Base-by-base conservation (phyloP, 2,113 vertebrate genomes). In the Aythya baeri region DNA sequence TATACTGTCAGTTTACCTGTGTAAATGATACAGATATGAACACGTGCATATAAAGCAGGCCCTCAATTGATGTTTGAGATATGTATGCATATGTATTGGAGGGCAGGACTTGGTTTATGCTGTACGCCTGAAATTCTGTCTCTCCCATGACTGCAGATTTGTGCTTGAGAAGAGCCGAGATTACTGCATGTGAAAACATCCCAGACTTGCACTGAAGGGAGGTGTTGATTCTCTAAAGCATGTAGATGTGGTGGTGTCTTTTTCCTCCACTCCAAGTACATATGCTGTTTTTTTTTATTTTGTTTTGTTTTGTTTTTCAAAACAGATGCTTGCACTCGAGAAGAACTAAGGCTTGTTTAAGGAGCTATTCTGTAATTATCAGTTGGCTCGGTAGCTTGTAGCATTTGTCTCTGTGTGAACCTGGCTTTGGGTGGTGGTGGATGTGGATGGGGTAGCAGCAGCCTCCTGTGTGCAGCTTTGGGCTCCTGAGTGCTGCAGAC, bases 381-480 rank as follows among this genome's bases (percentile, higher is more conserved):
- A 50, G 9, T 32, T 89, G n/a, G 70, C 38, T 34, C 52, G 32
- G 18, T 52, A 79, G 36, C 11, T 23, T 61, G 15, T 25, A n/a
- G 22, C 29, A 6, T 63, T 85, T 66, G 16, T 59, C 36, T 68
- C 62, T 79, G 62, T 6, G 4, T 73, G 3, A 57, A 20, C 1
- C 1, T 0, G 31, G 38, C 27, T 67, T 63, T 1, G 1, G 29
- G 8, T 41, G 61, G 34, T 68, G 49, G 12, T 52, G 59, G 0
- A 0, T 4, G 1, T 13, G 20, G 62, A 1, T 2, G 36, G 29
- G 43, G 13, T 17, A 54, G 9, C 4, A 22, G 34, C 29, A 74
- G 38, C 29, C 84, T 75, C 36, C 23, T 18, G 20, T 31, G 36
- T 7, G 5, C 5, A 3, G 31, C 63, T 67, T 38, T 72, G 66